phyloP scores from a whole-genome alignment of 2,888 invertebrate species.

The Pantelozetes paolii region DNA sequence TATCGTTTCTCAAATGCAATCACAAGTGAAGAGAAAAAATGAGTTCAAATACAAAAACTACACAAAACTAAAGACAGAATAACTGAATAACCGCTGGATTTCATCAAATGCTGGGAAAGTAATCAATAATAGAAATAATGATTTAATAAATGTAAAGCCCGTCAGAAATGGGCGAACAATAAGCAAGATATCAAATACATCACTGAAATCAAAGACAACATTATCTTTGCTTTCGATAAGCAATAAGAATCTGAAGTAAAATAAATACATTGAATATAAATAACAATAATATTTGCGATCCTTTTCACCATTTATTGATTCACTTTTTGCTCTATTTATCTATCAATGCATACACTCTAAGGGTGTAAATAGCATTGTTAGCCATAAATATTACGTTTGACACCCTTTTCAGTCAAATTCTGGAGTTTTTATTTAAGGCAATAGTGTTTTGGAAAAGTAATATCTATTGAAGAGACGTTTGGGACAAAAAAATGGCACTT shows the following conservation, averaged over 20 bases:
- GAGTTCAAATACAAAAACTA: not conserved
- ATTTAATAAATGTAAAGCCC: constrained; percentile 10
- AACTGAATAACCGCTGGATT: not conserved
- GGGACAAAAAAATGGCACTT: no score
- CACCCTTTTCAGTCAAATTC: no score
- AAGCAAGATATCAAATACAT: not conserved
- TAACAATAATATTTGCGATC: not conserved
- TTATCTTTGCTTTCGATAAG: not conserved
- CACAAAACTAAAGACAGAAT: no score
- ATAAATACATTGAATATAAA: not conserved
- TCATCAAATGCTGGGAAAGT: not conserved
- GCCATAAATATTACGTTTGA: no score
- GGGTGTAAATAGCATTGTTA: no score
- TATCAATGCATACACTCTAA: not conserved
- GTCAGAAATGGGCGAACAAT: not conserved
- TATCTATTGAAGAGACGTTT: no score
- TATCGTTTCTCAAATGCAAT: constrained; percentile 11
- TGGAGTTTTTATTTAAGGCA: no score
- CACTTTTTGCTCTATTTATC: not conserved
- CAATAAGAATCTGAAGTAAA: not conserved
- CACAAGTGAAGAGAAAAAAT: not conserved
- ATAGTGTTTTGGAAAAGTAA: no score
- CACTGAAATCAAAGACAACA: not conserved
- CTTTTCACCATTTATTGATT: constrained; percentile 16
- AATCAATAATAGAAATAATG: constrained; percentile 18